Conservation (phyloP, 1,140 invertebrate genomes). For the Eueides isabella region DNA sequence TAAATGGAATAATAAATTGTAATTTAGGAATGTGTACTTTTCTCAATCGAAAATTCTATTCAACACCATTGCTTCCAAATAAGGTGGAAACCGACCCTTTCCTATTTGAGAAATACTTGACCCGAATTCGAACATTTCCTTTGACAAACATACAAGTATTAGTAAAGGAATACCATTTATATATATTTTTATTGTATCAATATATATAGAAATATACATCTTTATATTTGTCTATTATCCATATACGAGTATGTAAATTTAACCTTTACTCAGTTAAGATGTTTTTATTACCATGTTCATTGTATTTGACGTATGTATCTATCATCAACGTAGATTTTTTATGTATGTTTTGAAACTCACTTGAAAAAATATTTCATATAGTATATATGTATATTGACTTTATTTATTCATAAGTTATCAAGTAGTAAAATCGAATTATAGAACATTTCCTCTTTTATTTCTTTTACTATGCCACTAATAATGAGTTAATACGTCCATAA, state of each 20-base stretch:
- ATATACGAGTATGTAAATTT: too few relatives aligned
- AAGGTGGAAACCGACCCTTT: constrained; percentile 20
- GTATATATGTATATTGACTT: too few relatives aligned
- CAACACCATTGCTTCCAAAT: constrained; percentile 12
- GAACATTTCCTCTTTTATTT: neutral
- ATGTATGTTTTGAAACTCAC: too few relatives aligned
- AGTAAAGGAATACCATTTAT: neutral
- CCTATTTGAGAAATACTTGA: constrained; percentile 22
- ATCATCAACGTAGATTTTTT: too few relatives aligned
- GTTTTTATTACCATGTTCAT: too few relatives aligned
- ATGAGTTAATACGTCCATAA: constrained; percentile 2
- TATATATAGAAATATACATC: neutral
- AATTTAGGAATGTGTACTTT: neutral
- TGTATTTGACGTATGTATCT: too few relatives aligned
- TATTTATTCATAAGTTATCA: too few relatives aligned
- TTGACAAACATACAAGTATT: constrained; percentile 15
- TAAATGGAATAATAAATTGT: neutral
- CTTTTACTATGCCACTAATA: neutral
- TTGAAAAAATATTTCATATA: too few relatives aligned
- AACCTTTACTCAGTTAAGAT: too few relatives aligned
- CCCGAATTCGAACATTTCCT: constrained; percentile 29
- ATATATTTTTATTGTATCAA: neutral
- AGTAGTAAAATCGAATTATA: too few relatives aligned
- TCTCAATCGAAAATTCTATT: neutral
- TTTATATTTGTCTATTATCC: too few relatives aligned